phyloP scores from a whole-genome alignment of 2,113 vertebrate species.

The Elephantulus edwardii region DNA sequence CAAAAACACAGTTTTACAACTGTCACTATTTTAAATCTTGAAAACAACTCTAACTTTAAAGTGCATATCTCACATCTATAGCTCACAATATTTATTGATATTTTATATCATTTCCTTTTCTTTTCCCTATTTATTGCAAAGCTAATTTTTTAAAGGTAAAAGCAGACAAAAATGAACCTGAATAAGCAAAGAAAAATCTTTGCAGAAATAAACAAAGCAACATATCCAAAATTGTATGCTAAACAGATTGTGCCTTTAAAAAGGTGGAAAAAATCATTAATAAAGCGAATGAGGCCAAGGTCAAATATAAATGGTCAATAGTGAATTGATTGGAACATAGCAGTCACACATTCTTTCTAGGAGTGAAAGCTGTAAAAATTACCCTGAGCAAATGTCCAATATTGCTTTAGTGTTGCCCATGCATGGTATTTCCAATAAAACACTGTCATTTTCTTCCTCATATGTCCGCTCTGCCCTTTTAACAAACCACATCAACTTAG shows the following conservation, averaged over 20 bases:
- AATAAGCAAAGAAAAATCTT: conserved; percentile 26
- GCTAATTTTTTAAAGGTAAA: neutral
- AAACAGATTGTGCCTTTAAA: conserved; percentile 36
- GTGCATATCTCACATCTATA: neutral
- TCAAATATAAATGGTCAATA: neutral
- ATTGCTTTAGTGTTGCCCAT: neutral
- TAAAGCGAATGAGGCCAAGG: neutral
- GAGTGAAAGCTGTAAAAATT: conserved; percentile 1
- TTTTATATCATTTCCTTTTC: neutral
- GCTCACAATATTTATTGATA: neutral
- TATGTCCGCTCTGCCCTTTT: neutral
- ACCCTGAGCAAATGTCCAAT: neutral
- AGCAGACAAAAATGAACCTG: neutral
- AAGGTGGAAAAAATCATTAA: conserved; percentile 7
- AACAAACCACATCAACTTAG: neutral
- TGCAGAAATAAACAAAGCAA: neutral
- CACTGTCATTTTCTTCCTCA: neutral
- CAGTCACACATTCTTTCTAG: neutral
- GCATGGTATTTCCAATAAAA: neutral
- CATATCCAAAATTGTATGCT: neutral
- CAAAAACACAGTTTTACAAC: neutral
- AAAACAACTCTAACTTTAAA: neutral
- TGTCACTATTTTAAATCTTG: neutral
- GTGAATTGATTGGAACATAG: neutral
- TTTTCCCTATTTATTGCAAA: neutral